Base-by-base conservation (phyloP, 1,140 invertebrate species). In the Aricia agestis region DNA sequence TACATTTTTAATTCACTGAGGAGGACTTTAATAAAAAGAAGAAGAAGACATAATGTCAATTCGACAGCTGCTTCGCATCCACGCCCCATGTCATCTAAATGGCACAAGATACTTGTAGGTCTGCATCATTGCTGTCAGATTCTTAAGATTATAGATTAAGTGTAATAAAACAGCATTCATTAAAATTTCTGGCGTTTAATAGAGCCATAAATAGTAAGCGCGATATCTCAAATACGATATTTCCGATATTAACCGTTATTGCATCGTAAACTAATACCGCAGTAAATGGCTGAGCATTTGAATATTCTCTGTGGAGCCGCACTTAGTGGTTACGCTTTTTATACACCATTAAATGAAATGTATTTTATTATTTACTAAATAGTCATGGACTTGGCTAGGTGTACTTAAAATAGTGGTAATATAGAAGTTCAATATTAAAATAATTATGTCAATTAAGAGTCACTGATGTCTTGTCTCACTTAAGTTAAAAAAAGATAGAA, bases 261-360 rank as follows among this genome's bases (percentile, higher is more conserved):
- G 76, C 72, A 67, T 68, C 74, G 76, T 78, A 78, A 78, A 78
- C 77, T 75, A 78, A 78, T 78, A 78, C 76, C 76, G 73, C 73
- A 70, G 72, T 74, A 75, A 78, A 78, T 78, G 77, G 77, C 52
- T 67, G 74, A 69, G 70, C 73, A 74, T 76, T 76, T 72, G 69
- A 77, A 75, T 77, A 75, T 74, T 78, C 76, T 78, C 76, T 71
- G 36, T 70, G 61, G 68, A 69, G 71, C 42, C 19, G 67, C 42
- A 57, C 42, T 52, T 68, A 52, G 18, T 52, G 52, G 19, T 68
- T 68, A 45, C 42, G 41, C 19, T 68, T 52, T 52, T 52, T 52
- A 52, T 52, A 36, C 36, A 9, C 36, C 36, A 36, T 25, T 25
- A 25, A 52, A 52, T 52, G 45, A 52, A 52, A 52, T 52, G 45